Percentiles rank a stretch among this genome's conserved stretches.
Evolutionary conservation across 2,113 vertebrate genomes (phyloP).

Genomic region (Lepidothrix coronata): DNA sequence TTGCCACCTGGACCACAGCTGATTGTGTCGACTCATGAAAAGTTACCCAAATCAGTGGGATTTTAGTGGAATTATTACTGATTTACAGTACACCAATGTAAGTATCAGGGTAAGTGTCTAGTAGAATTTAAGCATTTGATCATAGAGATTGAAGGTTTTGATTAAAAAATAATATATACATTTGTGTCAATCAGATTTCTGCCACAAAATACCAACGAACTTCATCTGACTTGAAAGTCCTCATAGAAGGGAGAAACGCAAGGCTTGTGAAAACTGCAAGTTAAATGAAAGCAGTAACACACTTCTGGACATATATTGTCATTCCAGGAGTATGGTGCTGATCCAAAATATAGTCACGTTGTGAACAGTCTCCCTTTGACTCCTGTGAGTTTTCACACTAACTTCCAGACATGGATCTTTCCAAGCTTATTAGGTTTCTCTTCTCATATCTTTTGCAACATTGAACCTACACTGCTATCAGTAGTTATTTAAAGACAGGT

Average conservation of each 20-base stretch:
- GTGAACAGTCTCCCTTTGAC: neutral
- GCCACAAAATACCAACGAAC: neutral
- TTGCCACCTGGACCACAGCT: neutral
- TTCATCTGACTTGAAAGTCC: neutral
- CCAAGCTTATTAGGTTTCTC: neutral
- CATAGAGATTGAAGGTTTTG: neutral
- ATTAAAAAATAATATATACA: neutral
- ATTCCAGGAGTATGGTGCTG: neutral
- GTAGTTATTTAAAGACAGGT: neutral
- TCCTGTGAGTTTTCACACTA: neutral
- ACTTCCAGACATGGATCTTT: neutral
- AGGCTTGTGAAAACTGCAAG: neutral
- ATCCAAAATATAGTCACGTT: neutral
- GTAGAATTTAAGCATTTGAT: neutral
- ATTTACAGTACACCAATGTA: neutral
- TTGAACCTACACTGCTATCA: neutral
- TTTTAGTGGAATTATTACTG: neutral
- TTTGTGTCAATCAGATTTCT: neutral
- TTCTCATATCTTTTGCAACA: neutral
- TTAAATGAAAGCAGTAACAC: neutral
- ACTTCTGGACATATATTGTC: neutral
- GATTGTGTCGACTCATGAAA: neutral
- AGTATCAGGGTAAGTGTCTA: neutral
- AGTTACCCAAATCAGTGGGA: neutral
- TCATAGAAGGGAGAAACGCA: neutral